Conservation (phyloP, 2,113 vertebrate genomes). For the Pomatorhinus ruficollis region DNA sequence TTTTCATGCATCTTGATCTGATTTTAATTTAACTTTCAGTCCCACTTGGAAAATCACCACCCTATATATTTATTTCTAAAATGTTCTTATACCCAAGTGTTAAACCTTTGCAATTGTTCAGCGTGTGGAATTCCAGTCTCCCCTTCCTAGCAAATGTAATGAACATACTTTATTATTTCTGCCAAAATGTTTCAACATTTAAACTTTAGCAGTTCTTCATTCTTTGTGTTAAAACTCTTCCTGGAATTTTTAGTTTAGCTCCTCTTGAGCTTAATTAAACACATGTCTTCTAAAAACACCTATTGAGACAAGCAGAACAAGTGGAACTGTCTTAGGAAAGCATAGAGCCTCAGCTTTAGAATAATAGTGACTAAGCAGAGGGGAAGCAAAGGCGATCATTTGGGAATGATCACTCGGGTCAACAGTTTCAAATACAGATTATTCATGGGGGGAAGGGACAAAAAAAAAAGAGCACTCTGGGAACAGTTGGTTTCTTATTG, state of each 20-base stretch:
- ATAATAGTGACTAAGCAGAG: not conserved
- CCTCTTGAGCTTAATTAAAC: slow-evolving; percentile 39
- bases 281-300: not conserved
- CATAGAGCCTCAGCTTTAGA: not conserved
- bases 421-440: slow-evolving; percentile 39
- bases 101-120: slow-evolving; percentile 21
- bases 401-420: not conserved
- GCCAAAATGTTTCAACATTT: slow-evolving; percentile 14
- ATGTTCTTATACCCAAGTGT: not conserved
- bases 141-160: not conserved
- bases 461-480: not conserved
- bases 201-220: not conserved
- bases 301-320: slow-evolving; percentile 15
- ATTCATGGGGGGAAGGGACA: not conserved
- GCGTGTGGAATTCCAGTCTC: not conserved
- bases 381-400: not conserved
- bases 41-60: slow-evolving; percentile 39
- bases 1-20: slow-evolving; percentile 29
- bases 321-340: not conserved
- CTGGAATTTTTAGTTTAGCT: not conserved
- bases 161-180: not conserved
- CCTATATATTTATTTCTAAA: not conserved
- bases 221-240: not conserved
- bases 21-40: slow-evolving; percentile 43
- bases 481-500: slow-evolving; percentile 34